Evolutionary conservation across 2,888 invertebrate genomes (phyloP).

Genomic region (Trypoxylon attenuatum): DNA sequence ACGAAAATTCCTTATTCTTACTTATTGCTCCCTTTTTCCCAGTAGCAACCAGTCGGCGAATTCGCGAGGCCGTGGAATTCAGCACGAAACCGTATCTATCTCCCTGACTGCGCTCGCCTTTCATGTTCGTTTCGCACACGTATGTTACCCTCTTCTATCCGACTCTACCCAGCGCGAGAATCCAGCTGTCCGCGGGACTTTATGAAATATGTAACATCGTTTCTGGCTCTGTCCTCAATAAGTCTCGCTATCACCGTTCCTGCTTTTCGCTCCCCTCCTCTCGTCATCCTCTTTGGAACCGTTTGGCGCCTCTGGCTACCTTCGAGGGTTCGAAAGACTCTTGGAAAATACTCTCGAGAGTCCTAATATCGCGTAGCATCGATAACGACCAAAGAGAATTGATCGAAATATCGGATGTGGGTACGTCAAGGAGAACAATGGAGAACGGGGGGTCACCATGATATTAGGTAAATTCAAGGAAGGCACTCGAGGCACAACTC

Average conservation of each 20-base stretch:
- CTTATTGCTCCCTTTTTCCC: slow-evolving; percentile 9
- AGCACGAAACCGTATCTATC: background rate
- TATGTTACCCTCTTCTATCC: background rate
- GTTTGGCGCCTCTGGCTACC: slow-evolving; percentile 18
- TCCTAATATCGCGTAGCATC: slow-evolving; percentile 5
- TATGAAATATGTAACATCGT: background rate
- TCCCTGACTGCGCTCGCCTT: background rate
- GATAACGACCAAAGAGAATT: slow-evolving; percentile 20
- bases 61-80: background rate
- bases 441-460: too few species aligned
- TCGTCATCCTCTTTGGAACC: background rate
- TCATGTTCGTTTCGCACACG: background rate
- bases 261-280: background rate
- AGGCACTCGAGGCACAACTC: too few species aligned
- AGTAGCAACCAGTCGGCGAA: too few species aligned
- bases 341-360: slow-evolving; percentile 37
- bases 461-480: too few species aligned
- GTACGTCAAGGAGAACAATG: background rate
- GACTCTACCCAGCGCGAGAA: background rate
- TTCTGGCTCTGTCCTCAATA: background rate
- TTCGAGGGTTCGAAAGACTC: slow-evolving; percentile 30
- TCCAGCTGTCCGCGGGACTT: background rate
- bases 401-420: background rate
- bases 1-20: slow-evolving; percentile 22
- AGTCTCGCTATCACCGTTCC: background rate